Evolutionary conservation across 1,140 invertebrate genomes (phyloP), one percentile per base, ranked within the genome.

Genomic region (Agrypnia vestita): DNA sequence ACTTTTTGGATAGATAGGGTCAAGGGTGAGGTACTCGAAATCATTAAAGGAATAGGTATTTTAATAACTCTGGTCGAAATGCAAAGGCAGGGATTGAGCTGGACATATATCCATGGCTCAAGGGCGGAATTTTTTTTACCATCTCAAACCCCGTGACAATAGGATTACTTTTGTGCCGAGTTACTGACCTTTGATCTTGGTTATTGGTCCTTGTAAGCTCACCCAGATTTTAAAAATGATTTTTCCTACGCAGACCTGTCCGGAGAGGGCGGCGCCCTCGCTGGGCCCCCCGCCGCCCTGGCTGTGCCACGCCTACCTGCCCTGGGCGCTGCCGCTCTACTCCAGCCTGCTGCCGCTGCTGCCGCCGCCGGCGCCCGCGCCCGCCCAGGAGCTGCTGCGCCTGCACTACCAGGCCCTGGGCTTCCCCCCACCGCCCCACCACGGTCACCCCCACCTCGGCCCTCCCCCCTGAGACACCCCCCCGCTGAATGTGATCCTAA

Each of bases 291-390:
- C 46, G 35, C 61, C 61, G 15, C 67, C 67, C 43, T 71, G 67
- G 67, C 67, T 71, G 17, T 49, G 67, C 46, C 43, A 12, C 46
- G 46, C 67, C 1, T 71, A 71, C 67, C 46, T 71, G 43, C 67
- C 67, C 7, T 71, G 67, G 67, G 67, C 67, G 15, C 46, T 71
- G 67, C 67, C 67, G 15, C 46, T 71, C 61, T 88, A 61, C 62
- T 88, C 64, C 84, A 86, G 79, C 87, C 86, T 15, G 86, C 88
- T 62, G 69, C 85, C 85, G 55, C 85, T 85, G 61, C 86, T 85
- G 80, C 71, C 76, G 17, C 85, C 84, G 17, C 84, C 78, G 25
- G 80, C 80, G 62, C 75, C 84, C 80, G 61, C 83, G 21, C 56
- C 81, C 4, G 81, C 84, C 46, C 83, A 84, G 75, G 78, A 87